Conservation (phyloP, 1,140 invertebrate genomes). For the Ptiloglossa arizonensis region DNA sequence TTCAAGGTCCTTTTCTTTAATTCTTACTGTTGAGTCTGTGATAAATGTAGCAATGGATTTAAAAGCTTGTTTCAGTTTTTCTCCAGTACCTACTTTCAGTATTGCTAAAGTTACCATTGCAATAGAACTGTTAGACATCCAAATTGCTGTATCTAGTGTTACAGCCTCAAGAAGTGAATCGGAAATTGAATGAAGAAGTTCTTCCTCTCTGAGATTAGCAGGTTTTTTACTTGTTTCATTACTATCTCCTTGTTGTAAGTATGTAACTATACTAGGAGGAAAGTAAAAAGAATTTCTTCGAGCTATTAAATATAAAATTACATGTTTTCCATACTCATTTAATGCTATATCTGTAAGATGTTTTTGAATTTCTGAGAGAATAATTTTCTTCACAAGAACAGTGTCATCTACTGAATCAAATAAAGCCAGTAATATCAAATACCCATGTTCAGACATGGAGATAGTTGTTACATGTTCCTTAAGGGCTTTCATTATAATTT, state of each 20-base stretch:
- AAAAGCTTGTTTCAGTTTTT: constrained; percentile 75
- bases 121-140: constrained; percentile 87
- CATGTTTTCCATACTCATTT: constrained; percentile 88
- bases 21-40: constrained; percentile 75
- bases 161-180: constrained; percentile 85
- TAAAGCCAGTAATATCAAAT: constrained; percentile 90
- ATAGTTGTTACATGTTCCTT: constrained; percentile 92
- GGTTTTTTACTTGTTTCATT: constrained; percentile 92
- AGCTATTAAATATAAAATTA: constrained; percentile 91
- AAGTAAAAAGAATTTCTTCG: constrained; percentile 89
- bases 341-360: constrained; percentile 87
- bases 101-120: constrained; percentile 88
- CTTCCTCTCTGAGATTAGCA: constrained; percentile 85
- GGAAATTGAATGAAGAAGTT: constrained; percentile 87
- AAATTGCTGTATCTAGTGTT: constrained; percentile 84
- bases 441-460: constrained; percentile 92
- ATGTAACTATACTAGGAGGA: constrained; percentile 87
- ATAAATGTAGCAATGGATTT: constrained; percentile 80
- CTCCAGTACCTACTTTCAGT: constrained; percentile 83
- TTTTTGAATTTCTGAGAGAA: constrained; percentile 88
- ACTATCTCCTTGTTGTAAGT: constrained; percentile 87
- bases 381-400: constrained; percentile 91
- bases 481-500: constrained; percentile 90
- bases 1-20: constrained; percentile 80
- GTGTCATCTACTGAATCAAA: constrained; percentile 97